These are phyloP conservation scores for Chlorodrepanis virens DNA, from an alignment of 2,113 vertebrate species.

Conservation along the genomic window DNA sequence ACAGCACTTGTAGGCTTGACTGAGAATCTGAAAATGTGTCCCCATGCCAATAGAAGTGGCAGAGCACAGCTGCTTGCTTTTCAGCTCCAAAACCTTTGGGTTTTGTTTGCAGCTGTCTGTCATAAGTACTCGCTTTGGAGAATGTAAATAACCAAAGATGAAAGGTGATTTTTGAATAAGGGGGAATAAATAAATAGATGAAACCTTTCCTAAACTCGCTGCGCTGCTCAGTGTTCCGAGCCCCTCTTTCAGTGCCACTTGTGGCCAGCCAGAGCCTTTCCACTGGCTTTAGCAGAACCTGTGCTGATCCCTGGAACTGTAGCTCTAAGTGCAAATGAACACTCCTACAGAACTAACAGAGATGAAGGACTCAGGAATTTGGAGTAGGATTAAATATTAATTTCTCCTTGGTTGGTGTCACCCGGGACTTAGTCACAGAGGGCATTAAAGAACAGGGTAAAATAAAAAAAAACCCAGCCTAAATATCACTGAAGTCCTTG, in stretches of 20 bases:
- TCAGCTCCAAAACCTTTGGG: constrained; percentile 45
- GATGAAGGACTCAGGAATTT: neutral
- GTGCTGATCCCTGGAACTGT: neutral
- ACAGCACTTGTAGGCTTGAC: neutral
- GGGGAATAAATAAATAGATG: neutral
- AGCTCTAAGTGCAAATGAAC: neutral
- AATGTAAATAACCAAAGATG: constrained; percentile 52
- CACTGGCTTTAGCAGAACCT: neutral
- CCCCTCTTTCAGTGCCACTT: neutral
- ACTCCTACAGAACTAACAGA: neutral
- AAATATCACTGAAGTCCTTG: neutral
- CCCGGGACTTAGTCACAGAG: neutral
- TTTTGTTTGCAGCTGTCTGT: constrained; percentile 51
- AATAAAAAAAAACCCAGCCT: neutral
- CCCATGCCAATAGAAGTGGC: neutral
- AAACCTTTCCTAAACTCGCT: neutral
- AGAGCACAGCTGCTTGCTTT: constrained; percentile 40
- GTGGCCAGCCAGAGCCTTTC: neutral
- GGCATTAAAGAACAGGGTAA: neutral
- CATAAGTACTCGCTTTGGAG: constrained; percentile 1
- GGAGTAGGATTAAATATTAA: neutral
- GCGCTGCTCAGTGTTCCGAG: neutral
- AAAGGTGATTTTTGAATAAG: constrained; percentile 15
- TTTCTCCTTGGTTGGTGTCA: neutral
- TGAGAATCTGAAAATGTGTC: neutral